These are phyloP conservation scores for Alcis repandata DNA, from an alignment of 2,888 invertebrate species.

Conservation along the genomic window DNA sequence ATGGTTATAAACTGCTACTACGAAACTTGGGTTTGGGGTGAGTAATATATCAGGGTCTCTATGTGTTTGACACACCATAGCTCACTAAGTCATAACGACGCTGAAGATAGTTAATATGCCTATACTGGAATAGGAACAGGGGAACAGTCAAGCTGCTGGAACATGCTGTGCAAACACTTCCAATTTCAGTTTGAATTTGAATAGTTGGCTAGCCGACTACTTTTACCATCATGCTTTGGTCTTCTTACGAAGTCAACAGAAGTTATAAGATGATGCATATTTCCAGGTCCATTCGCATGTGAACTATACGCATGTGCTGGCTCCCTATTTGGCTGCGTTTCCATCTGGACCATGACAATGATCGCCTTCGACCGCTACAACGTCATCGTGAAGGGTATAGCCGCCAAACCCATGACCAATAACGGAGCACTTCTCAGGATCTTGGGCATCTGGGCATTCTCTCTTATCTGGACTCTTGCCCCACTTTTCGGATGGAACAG, in stretches of 20 bases:
- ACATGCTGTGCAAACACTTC: no score
- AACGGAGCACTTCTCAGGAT: slow-evolving; percentile 93
- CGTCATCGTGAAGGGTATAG: slow-evolving; percentile 96
- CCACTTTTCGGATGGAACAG: slow-evolving; percentile 94
- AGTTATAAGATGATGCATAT: not conserved
- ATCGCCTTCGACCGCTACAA: slow-evolving; percentile 97
- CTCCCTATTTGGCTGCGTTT: slow-evolving; percentile 95
- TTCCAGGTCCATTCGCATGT: slow-evolving; percentile 92
- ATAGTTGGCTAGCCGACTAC: no score
- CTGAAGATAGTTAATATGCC: no score
- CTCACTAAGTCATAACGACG: not conserved
- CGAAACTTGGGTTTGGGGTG: slow-evolving; percentile 88
- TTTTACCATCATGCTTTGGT: not conserved
- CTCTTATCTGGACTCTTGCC: slow-evolving; percentile 92
- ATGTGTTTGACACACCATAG: not conserved
- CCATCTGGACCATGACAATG: slow-evolving; percentile 97
- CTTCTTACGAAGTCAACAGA: not conserved
- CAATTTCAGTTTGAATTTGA: no score
- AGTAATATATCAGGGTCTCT: not conserved
- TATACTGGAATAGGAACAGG: no score
- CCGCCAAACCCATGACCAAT: slow-evolving; percentile 94
- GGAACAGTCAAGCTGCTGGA: no score
- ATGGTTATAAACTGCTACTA: slow-evolving; percentile 94
- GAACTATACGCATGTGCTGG: slow-evolving; percentile 95
- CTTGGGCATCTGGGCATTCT: slow-evolving; percentile 92